Conservation (phyloP, 2,888 invertebrate species). For the Neoitamus cyanurus region DNA sequence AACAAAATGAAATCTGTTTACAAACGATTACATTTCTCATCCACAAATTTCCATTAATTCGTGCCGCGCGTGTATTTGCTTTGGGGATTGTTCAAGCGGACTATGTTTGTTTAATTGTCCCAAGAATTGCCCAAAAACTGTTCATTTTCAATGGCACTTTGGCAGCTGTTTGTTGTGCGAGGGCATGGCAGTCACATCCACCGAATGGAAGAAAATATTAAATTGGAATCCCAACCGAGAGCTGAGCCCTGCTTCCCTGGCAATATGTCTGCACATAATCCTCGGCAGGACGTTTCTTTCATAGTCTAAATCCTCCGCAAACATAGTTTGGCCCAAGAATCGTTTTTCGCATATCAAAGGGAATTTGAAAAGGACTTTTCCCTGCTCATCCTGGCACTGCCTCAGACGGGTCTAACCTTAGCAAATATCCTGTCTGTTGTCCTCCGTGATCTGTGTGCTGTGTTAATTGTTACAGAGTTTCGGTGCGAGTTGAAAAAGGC, state of each 20-base stretch:
- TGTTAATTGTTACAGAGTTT: constrained; percentile 27
- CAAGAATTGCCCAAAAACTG: constrained; percentile 4
- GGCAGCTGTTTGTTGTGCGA: constrained; percentile 24
- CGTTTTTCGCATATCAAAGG: constrained; percentile 32
- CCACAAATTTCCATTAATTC: background rate
- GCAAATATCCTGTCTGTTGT: constrained; percentile 42
- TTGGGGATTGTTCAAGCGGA: background rate
- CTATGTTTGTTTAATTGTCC: constrained; percentile 18
- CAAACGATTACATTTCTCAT: background rate
- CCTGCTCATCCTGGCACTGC: background rate
- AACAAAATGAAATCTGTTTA: background rate
- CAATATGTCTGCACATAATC: constrained; percentile 33
- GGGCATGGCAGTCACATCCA: background rate
- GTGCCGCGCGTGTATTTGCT: background rate
- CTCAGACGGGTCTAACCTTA: constrained; percentile 6
- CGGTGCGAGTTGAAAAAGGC: background rate
- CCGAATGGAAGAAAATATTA: constrained; percentile 1
- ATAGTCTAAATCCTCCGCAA: constrained; percentile 23
- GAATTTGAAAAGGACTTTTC: constrained; percentile 11
- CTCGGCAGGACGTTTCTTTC: background rate
- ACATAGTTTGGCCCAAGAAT: constrained; percentile 29
- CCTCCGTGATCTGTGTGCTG: constrained; percentile 30
- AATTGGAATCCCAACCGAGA: constrained; percentile 17
- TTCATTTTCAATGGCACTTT: background rate
- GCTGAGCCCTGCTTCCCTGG: background rate